phyloP scores from a whole-genome alignment of 2,888 invertebrate species.

The Polydrusus tereticollis region DNA sequence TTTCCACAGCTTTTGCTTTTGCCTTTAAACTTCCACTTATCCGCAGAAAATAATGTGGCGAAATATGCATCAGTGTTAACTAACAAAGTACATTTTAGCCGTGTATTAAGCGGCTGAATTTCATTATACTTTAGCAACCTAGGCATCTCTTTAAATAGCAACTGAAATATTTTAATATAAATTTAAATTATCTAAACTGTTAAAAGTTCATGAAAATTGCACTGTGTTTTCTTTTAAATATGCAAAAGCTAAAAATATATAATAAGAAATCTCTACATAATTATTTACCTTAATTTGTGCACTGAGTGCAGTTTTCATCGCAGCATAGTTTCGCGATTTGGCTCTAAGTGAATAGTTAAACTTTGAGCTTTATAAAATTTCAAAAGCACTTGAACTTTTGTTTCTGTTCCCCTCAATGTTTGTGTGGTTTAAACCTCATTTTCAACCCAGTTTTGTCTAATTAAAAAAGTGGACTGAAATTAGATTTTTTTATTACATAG shows the following conservation, averaged over 20 bases:
- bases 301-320: background rate
- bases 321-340: background rate
- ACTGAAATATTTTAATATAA: too few relatives aligned
- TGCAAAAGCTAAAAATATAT: too few relatives aligned
- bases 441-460: background rate
- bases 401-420: background rate
- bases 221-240: too few relatives aligned
- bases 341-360: slow-evolving; percentile 13
- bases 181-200: too few relatives aligned
- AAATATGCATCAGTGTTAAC: too few relatives aligned
- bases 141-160: background rate
- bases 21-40: background rate
- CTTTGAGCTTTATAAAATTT: slow-evolving; percentile 25
- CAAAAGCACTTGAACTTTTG: slow-evolving; percentile 8
- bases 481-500: too few relatives aligned
- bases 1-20: background rate
- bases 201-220: too few relatives aligned
- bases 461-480: too few relatives aligned
- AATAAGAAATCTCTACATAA: too few relatives aligned
- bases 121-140: background rate
- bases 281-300: background rate
- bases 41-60: too few relatives aligned
- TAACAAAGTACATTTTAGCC: too few relatives aligned
- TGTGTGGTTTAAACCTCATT: background rate
- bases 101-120: too few relatives aligned